Evolutionary conservation across 2,888 invertebrate species (phyloP).

Genomic region (Mactromeris polynyma): DNA sequence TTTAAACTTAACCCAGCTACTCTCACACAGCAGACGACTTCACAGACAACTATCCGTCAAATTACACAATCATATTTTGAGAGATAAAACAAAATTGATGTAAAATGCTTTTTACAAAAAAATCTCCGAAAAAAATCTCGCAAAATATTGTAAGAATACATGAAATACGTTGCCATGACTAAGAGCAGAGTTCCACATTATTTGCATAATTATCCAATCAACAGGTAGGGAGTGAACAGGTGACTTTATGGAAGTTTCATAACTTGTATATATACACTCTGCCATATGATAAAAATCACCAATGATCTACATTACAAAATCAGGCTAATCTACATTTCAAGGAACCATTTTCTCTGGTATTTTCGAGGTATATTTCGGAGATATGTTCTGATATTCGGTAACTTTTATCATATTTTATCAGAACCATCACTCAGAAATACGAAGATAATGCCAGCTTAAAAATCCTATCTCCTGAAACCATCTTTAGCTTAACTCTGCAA

Average conservation of each 20-base stretch:
- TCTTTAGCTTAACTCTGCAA: not conserved
- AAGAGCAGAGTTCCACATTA: not conserved
- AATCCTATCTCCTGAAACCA: not conserved
- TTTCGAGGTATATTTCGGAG: not conserved
- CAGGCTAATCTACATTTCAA: conserved; percentile 2
- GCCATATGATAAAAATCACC: conserved; percentile 12
- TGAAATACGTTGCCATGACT: not conserved
- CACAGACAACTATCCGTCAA: not conserved
- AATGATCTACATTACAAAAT: not conserved
- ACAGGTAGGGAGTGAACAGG: not conserved
- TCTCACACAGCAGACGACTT: not conserved
- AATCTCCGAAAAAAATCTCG: not conserved
- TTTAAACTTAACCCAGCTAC: not conserved
- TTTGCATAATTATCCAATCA: not conserved
- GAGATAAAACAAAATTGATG: not conserved
- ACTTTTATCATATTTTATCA: conserved; percentile 17
- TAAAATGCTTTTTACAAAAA: not conserved
- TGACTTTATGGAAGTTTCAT: not conserved
- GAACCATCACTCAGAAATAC: not conserved
- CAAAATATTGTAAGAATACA: too few relatives aligned
- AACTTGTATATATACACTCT: not conserved
- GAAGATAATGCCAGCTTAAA: not conserved
- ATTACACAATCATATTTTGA: not conserved
- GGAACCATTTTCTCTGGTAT: not conserved
- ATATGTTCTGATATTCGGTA: not conserved